These are phyloP conservation scores for Zaprionus lachaisei DNA, from an alignment of 1,140 invertebrate species.

Conservation along the genomic window DNA sequence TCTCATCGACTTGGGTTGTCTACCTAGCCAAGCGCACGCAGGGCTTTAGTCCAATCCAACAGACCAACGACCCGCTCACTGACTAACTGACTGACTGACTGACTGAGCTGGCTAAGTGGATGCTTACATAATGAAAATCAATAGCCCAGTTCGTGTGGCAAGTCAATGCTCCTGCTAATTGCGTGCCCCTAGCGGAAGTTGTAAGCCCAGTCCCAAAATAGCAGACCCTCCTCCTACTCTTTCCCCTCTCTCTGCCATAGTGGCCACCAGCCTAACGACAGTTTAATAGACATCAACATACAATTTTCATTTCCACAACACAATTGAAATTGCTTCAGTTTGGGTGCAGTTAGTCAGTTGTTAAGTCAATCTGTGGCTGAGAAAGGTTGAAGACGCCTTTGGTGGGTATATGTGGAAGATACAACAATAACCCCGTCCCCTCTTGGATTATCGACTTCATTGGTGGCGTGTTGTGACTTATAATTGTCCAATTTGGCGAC, in stretches of 20 bases:
- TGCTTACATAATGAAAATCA: constrained; percentile 64
- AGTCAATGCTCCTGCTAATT: constrained; percentile 64
- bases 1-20: constrained; percentile 27
- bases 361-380: constrained; percentile 4
- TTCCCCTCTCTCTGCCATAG: constrained; percentile 4
- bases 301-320: constrained; percentile 35
- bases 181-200: constrained; percentile 14
- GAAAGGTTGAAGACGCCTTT: background rate
- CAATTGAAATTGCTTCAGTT: constrained; percentile 14
- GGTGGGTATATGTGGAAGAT: background rate
- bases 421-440: background rate
- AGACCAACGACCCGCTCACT: constrained; percentile 1
- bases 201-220: constrained; percentile 16
- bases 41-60: constrained; percentile 46
- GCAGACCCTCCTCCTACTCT: background rate
- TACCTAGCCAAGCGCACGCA: constrained; percentile 59
- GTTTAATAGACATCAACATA: constrained; percentile 34
- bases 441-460: background rate
- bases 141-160: constrained; percentile 48
- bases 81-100: constrained; percentile 5
- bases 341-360: background rate
- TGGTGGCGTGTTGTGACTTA: background rate
- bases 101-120: constrained; percentile 33
- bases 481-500: constrained; percentile 24
- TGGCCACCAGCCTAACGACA: constrained; percentile 38